Conservation (phyloP, 1,140 invertebrate genomes). For the Galendromus occidentalis region DNA sequence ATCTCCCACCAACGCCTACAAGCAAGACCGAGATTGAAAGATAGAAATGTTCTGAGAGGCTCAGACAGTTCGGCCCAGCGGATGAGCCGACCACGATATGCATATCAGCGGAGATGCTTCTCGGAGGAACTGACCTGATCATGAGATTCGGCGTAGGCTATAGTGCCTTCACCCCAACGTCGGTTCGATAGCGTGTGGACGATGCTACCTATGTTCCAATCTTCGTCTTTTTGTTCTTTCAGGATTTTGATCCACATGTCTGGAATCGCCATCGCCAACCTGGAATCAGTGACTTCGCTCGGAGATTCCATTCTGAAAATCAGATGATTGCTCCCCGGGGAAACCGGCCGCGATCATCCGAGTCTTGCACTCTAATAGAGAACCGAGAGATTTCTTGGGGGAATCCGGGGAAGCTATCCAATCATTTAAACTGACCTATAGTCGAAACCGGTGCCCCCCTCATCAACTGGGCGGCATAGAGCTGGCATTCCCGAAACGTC, state of each 20-base stretch:
- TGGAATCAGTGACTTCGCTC: too few species aligned
- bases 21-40: conserved; percentile 3
- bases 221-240: conserved; percentile 54
- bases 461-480: conserved; percentile 67
- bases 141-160: conserved; percentile 93
- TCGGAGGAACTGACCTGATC: conserved; percentile 72
- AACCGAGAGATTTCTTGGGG: too few species aligned
- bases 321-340: too few species aligned
- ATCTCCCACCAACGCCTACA: conserved; percentile 78
- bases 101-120: too few species aligned
- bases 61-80: too few species aligned
- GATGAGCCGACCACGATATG: too few species aligned
- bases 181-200: conserved; percentile 86
- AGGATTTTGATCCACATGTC: conserved; percentile 90
- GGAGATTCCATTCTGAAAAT: too few species aligned
- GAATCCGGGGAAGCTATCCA: too few species aligned
- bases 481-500: conserved; percentile 98
- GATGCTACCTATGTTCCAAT: conserved; percentile 83
- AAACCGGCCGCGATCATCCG: too few species aligned
- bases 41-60: neutral
- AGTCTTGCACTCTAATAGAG: too few species aligned
- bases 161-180: conserved; percentile 79
- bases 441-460: conserved; percentile 91
- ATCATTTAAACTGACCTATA: conserved; percentile 41
- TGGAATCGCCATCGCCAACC: conserved; percentile 85